Conservation (phyloP, 2,797 vertebrate species). For the Neosilurus hyrtlii region DNA sequence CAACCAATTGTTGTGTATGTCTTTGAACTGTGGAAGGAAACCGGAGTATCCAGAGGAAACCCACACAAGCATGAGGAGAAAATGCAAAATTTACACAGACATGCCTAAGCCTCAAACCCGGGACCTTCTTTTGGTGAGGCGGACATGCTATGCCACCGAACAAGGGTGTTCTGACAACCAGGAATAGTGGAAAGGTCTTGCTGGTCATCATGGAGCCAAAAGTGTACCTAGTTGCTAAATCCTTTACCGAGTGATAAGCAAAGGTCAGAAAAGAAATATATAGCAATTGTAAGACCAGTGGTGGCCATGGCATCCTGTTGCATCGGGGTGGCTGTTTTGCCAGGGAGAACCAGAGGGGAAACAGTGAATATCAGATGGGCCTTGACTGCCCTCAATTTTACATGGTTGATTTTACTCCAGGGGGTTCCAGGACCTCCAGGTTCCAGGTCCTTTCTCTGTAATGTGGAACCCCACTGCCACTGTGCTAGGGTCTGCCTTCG, state of each 20-base stretch:
- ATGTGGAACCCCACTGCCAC: neutral
- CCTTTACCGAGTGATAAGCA: neutral
- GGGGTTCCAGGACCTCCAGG: neutral
- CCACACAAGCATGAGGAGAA: too few species aligned
- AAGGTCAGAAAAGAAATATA: neutral
- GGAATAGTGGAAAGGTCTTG: neutral
- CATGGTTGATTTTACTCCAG: neutral
- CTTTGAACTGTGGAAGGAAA: too few species aligned
- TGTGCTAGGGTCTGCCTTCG: neutral
- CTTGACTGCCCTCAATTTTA: neutral
- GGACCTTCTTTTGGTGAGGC: too few species aligned
- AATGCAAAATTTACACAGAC: too few species aligned
- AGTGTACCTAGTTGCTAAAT: neutral
- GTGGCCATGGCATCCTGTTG: neutral
- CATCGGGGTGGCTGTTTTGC: neutral
- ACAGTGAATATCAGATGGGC: neutral
- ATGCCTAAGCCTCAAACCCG: too few species aligned
- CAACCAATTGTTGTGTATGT: too few species aligned
- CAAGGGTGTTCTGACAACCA: neutral
- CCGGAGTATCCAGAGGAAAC: too few species aligned
- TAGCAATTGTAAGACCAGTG: neutral
- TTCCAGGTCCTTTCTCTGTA: neutral
- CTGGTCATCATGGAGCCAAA: neutral
- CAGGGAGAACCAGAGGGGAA: too few species aligned
- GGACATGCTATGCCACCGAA: too few species aligned